phyloP scores from a whole-genome alignment of 2,888 invertebrate species.

The Odontocerum albicorne region DNA sequence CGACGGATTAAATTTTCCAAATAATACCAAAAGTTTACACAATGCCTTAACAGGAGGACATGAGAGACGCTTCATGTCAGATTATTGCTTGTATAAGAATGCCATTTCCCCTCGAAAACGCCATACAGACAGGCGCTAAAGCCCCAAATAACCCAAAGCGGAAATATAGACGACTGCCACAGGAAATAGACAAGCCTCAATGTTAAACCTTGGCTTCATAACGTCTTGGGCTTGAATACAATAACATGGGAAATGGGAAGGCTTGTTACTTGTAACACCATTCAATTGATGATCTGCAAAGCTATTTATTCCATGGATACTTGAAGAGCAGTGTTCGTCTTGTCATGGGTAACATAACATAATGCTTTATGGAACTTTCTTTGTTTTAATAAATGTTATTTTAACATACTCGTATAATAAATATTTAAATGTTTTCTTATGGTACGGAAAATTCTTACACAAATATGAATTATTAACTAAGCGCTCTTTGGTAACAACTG shows the following conservation, averaged over 20 bases:
- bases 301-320: neutral
- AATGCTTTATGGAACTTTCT: too few species aligned
- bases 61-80: conserved; percentile 28
- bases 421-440: too few species aligned
- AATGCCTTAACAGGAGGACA: conserved; percentile 15
- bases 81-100: conserved; percentile 30
- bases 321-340: too few species aligned
- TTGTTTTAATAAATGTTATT: too few species aligned
- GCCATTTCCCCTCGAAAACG: conserved; percentile 28
- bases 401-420: too few species aligned
- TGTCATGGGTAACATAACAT: too few species aligned
- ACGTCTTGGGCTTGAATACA: conserved; percentile 12
- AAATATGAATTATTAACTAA: too few species aligned
- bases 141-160: conserved; percentile 30
- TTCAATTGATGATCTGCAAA: neutral
- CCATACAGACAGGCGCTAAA: conserved; percentile 17
- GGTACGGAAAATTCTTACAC: too few species aligned
- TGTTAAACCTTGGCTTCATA: conserved; percentile 17
- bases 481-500: too few species aligned
- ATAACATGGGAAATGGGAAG: conserved; percentile 16
- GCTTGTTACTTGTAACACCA: too few species aligned
- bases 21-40: too few species aligned
- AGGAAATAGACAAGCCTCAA: conserved; percentile 33
- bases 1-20: too few species aligned
- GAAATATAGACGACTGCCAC: conserved; percentile 34